Conservation (phyloP, 2,888 invertebrate species). For the Apoda limacodes region DNA sequence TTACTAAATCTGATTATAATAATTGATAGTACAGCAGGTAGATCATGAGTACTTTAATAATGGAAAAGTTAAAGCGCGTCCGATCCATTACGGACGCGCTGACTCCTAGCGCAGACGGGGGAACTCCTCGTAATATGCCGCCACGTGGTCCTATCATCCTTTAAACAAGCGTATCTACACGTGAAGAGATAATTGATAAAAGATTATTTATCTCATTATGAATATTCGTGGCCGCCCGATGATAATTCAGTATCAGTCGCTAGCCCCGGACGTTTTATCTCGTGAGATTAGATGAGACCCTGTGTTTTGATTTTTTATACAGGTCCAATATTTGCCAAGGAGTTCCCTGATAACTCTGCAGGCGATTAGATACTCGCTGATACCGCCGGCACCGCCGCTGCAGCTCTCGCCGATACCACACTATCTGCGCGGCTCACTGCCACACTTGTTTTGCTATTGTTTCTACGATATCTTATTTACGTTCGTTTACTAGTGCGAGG, state of each 20-base stretch:
- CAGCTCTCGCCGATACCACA: slow-evolving; percentile 29
- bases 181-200: slow-evolving; percentile 67
- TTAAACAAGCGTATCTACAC: slow-evolving; percentile 64
- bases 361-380: slow-evolving; percentile 44
- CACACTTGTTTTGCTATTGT: no score
- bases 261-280: slow-evolving; percentile 65
- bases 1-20: no score
- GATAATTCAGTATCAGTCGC: slow-evolving; percentile 69
- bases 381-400: slow-evolving; percentile 35
- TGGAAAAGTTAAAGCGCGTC: no score
- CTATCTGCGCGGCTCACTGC: slow-evolving; percentile 1
- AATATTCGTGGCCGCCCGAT: slow-evolving; percentile 61
- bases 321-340: slow-evolving; percentile 65
- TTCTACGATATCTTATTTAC: no score
- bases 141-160: slow-evolving; percentile 59
- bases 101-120: slow-evolving; percentile 30
- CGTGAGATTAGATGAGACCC: slow-evolving; percentile 67
- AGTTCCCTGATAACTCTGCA: slow-evolving; percentile 64
- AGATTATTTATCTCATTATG: slow-evolving; percentile 70
- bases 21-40: neutral
- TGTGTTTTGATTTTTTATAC: slow-evolving; percentile 66
- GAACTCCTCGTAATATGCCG: slow-evolving; percentile 54
- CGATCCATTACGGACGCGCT: slow-evolving; percentile 4
- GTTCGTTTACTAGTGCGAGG: slow-evolving; percentile 10
- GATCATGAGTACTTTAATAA: neutral